phyloP scores from a whole-genome alignment of 2,113 vertebrate genomes.

The Willisornis vidua region DNA sequence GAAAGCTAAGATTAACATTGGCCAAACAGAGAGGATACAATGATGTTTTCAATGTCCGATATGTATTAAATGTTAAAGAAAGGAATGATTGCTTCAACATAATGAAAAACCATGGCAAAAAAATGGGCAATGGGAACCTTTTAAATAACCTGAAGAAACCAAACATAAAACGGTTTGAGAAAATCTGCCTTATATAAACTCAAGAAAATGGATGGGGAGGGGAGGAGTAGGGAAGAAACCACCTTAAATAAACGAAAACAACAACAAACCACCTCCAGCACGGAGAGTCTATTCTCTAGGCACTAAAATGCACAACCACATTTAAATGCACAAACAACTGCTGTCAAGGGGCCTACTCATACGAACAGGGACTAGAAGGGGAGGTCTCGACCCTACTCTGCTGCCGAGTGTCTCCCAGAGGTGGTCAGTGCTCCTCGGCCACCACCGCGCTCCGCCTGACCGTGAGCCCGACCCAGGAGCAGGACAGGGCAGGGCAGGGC shows the following conservation, averaged over 20 bases:
- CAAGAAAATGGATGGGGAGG: not conserved
- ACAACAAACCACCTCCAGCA: slow-evolving; percentile 24
- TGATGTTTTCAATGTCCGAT: slow-evolving; percentile 55
- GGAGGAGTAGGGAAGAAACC: slow-evolving; percentile 9
- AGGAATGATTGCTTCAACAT: slow-evolving; percentile 72
- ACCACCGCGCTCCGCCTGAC: not conserved
- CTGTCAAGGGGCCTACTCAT: not conserved
- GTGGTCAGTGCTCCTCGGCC: not conserved
- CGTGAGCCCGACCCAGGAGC: not conserved
- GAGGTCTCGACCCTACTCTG: not conserved
- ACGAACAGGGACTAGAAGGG: not conserved
- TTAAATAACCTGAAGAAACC: slow-evolving; percentile 45
- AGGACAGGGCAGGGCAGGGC: not conserved
- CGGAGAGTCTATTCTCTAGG: slow-evolving; percentile 29
- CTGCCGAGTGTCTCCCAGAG: not conserved
- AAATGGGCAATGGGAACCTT: slow-evolving; percentile 65
- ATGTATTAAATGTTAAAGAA: slow-evolving; percentile 71
- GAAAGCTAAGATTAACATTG: slow-evolving; percentile 59
- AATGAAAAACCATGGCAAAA: slow-evolving; percentile 70
- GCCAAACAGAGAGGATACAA: slow-evolving; percentile 72
- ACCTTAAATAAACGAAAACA: slow-evolving; percentile 29
- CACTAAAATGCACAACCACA: slow-evolving; percentile 44
- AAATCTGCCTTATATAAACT: not conserved
- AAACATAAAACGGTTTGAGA: slow-evolving; percentile 16
- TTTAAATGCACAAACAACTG: slow-evolving; percentile 31